Percentiles rank a stretch among this genome's conserved stretches.
Conservation (phyloP, 2,888 invertebrate genomes). For the Drosophila austrosaltans region DNA sequence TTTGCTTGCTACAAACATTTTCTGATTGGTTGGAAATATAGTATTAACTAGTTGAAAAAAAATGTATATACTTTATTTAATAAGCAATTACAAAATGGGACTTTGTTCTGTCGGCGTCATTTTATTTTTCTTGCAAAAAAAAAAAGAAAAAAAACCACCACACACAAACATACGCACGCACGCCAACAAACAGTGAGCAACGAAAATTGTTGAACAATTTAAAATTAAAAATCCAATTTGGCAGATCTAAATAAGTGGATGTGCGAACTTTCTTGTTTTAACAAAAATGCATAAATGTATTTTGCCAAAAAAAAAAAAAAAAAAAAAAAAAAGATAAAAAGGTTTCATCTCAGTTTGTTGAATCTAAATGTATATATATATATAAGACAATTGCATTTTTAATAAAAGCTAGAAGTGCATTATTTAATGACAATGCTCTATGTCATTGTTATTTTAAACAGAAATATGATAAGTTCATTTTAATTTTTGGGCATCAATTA, state of each 20-base stretch:
- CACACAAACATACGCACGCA: conserved; percentile 31
- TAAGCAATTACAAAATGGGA: conserved; percentile 25
- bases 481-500: not conserved
- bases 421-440: too few relatives aligned
- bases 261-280: not conserved
- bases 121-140: conserved; percentile 75
- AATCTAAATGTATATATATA: too few relatives aligned
- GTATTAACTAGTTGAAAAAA: not conserved
- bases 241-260: not conserved
- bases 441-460: too few relatives aligned
- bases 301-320: not conserved
- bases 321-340: not conserved
- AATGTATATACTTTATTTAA: conserved; percentile 12
- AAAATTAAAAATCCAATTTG: not conserved
- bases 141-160: conserved; percentile 60
- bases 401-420: too few relatives aligned
- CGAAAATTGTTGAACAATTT: conserved; percentile 17
- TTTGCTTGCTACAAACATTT: not conserved
- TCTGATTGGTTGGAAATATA: not conserved
- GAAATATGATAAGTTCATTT: too few relatives aligned
- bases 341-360: too few relatives aligned
- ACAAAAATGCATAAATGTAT: not conserved
- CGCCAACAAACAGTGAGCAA: conserved; percentile 20
- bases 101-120: conserved; percentile 63
- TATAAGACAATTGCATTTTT: too few relatives aligned